Conservation (phyloP, 2,797 vertebrate genomes). For the Trachops cirrhosus region DNA sequence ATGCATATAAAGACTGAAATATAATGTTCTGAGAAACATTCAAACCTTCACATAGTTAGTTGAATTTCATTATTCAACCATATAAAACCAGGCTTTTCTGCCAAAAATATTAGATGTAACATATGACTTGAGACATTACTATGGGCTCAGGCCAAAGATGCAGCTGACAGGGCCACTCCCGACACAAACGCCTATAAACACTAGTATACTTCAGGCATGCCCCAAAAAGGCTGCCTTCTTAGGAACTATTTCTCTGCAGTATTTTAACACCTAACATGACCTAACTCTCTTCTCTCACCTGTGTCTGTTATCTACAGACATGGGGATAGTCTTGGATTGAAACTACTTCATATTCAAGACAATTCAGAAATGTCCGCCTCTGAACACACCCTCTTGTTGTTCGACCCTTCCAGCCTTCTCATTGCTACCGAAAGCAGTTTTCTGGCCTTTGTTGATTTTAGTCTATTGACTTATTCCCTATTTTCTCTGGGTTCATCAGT, state of each 20-base stretch:
- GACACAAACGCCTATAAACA: neutral
- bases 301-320: neutral
- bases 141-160: neutral
- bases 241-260: neutral
- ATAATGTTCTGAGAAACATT: neutral
- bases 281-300: neutral
- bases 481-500: neutral
- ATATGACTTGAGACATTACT: neutral
- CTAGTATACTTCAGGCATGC: neutral
- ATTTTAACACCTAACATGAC: neutral
- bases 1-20: neutral
- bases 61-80: neutral
- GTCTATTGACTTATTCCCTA: neutral
- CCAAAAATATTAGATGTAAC: neutral
- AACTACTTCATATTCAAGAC: neutral
- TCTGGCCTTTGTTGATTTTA: neutral
- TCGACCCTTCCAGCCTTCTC: neutral
- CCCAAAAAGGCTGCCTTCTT: neutral
- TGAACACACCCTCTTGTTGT: neutral
- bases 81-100: neutral
- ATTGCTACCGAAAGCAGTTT: neutral
- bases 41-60: neutral
- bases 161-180: neutral
- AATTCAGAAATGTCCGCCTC: neutral
- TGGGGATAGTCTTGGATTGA: neutral